A percentile compares a stretch with the other conserved stretches of the same genome.
Conservation (phyloP, 2,888 invertebrate species). For the Miltochrista miniata region DNA sequence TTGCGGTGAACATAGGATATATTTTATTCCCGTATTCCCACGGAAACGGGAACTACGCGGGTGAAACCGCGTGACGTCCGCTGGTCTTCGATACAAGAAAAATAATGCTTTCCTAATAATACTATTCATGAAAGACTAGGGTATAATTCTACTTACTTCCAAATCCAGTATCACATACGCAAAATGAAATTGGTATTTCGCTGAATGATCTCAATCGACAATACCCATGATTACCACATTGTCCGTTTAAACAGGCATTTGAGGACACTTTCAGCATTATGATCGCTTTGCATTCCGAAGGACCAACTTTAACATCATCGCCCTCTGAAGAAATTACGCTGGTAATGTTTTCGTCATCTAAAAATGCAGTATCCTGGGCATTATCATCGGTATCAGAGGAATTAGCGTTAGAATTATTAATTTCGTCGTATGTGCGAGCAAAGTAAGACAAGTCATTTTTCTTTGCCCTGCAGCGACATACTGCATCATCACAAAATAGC, state of each 20-base stretch:
- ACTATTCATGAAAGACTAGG: no score
- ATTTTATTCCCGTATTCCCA: no score
- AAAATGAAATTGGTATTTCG: slow-evolving; percentile 90
- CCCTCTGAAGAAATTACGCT: slow-evolving; percentile 37
- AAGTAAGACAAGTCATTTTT: slow-evolving; percentile 77
- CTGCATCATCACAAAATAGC: slow-evolving; percentile 85
- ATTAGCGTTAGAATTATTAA: slow-evolving; percentile 35
- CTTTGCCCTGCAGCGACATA: slow-evolving; percentile 75
- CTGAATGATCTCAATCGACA: slow-evolving; percentile 92
- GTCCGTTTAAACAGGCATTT: slow-evolving; percentile 89
- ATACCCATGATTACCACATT: slow-evolving; percentile 89
- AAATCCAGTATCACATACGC: slow-evolving; percentile 88
- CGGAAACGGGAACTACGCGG: no score
- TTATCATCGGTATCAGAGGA: slow-evolving; percentile 63
- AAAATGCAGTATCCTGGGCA: slow-evolving; percentile 61
- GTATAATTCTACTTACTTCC: slow-evolving; percentile 72
- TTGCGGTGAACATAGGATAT: no score
- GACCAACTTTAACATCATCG: slow-evolving; percentile 73
- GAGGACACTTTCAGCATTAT: slow-evolving; percentile 89
- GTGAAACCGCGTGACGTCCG: no score
- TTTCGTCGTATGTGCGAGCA: slow-evolving; percentile 51
- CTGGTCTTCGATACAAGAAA: no score
- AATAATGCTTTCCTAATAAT: no score
- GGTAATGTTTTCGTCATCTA: slow-evolving; percentile 44
- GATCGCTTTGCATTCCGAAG: slow-evolving; percentile 81